These are phyloP conservation scores for Mallateleia sp. DNA, from an alignment of 2,888 invertebrate genomes.

Conservation along the genomic window DNA sequence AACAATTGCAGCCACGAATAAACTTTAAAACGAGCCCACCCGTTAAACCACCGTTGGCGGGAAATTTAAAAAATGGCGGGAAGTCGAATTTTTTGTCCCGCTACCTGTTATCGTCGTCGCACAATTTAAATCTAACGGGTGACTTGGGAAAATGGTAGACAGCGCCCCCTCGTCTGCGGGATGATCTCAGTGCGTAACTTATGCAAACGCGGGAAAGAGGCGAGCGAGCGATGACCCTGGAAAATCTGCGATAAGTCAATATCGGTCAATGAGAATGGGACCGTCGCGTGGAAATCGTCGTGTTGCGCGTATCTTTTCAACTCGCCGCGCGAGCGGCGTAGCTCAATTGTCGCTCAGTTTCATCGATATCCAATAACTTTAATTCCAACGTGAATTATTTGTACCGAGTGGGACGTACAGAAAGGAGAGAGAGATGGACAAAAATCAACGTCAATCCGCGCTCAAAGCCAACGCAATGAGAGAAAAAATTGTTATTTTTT, in stretches of 20 bases:
- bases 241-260: conserved; percentile 62
- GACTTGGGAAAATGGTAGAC: neutral
- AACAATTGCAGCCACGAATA: too few relatives aligned
- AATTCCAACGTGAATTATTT: conserved; percentile 44
- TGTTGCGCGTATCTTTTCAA: conserved; percentile 11
- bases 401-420: neutral
- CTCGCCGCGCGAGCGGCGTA: conserved; percentile 20
- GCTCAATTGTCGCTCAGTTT: conserved; percentile 15
- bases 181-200: conserved; percentile 46
- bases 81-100: neutral
- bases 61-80: neutral
- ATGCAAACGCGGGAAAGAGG: conserved; percentile 38
- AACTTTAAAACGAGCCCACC: too few relatives aligned
- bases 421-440: too few relatives aligned
- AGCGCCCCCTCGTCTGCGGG: conserved; percentile 40
- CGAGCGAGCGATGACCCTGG: conserved; percentile 65
- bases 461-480: too few relatives aligned
- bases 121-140: conserved; percentile 40
- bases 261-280: conserved; percentile 67
- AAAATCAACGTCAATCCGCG: too few relatives aligned
- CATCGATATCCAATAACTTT: conserved; percentile 50
- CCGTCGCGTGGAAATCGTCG: conserved; percentile 39
- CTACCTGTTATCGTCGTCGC: conserved; percentile 32
- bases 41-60: too few relatives aligned
- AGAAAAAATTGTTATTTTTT: too few relatives aligned